Base-by-base conservation (phyloP, 1,140 invertebrate genomes). In the Conus betulinus region DNA sequence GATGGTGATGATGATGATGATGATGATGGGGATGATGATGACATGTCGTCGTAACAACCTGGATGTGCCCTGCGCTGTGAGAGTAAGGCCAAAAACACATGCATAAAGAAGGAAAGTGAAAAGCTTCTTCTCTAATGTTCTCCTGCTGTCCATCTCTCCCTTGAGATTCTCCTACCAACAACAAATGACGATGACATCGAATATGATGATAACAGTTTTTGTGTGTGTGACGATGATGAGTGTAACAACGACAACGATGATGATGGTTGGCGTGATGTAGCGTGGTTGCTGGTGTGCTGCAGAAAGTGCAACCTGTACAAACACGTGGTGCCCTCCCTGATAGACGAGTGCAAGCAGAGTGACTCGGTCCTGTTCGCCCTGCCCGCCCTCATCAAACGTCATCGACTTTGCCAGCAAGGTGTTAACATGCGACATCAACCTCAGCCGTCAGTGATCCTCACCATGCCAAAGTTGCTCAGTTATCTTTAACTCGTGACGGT, bases 231-330 rank as follows among this genome's bases (percentile, higher is more conserved):
- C 57, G 1, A 60, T 60, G 57, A 60, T 60, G 57, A 15, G 8
- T 60, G 57, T 60, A 60, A 60, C 57, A 15, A 15, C 15, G 57
- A 15, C 15, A 15, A 60, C 57, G 57, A 15, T 60, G 57, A 60
- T 60, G 57, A 15, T 60, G 57, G 57, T 60, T 8, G 15, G 57
- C 8, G 57, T 60, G 57, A 11, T 8, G 57, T 60, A 60, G 57
- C 8, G 57, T 60, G 57, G 15, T 15, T 8, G 57, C 15, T 15
- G 57, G 67, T 71, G 67, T 71, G 17, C 20, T 96, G 74, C 96
- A 99, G 98, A 99, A 99, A 98, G 95, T 99, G 25, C n/a, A n/a
- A n/a, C n/a, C 98, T 98, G 97, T 99, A 98, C 96, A 97, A 98
- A 95, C 98, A 98, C 94, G 97, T 99, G 53, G 98, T 98, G 97